Evolutionary conservation across 1,140 invertebrate genomes (phyloP).

Genomic region (Hylaeus volcanicus): DNA sequence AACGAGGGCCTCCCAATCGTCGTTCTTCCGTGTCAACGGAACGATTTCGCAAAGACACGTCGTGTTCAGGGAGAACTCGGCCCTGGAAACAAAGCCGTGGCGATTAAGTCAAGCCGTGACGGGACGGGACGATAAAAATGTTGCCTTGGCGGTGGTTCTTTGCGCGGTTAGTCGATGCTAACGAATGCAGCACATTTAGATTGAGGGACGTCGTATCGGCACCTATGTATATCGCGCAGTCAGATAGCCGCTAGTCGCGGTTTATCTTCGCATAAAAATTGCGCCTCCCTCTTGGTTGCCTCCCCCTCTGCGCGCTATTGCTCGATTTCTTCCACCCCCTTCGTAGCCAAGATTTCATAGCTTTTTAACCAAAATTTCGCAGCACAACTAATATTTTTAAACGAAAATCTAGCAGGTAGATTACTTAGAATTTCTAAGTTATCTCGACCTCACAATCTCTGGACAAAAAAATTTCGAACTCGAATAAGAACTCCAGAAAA

Average conservation of each 20-base stretch:
- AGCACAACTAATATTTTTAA: too few relatives aligned
- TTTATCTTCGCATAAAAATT: slow-evolving; percentile 52
- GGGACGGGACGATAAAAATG: slow-evolving; percentile 54
- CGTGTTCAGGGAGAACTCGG: too few relatives aligned
- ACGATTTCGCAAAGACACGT: not conserved
- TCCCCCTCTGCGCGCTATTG: too few relatives aligned
- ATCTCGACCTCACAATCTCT: too few relatives aligned
- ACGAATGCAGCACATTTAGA: slow-evolving; percentile 65
- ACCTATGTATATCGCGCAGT: slow-evolving; percentile 25
- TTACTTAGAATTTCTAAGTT: too few relatives aligned
- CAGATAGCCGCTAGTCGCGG: slow-evolving; percentile 30
- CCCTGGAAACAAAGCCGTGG: slow-evolving; percentile 26
- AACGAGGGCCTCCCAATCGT: not conserved
- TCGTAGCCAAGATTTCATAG: too few relatives aligned
- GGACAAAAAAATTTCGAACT: too few relatives aligned
- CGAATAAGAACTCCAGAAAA: too few relatives aligned
- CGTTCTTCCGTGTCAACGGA: too few relatives aligned
- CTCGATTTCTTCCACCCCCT: too few relatives aligned
- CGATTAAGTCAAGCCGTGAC: slow-evolving; percentile 38
- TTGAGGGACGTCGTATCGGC: slow-evolving; percentile 45
- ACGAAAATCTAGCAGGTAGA: too few relatives aligned
- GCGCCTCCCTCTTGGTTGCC: not conserved
- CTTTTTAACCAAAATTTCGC: too few relatives aligned
- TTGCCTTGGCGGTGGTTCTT: slow-evolving; percentile 23
- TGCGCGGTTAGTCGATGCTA: slow-evolving; percentile 50